Base-by-base conservation (phyloP, 2,888 invertebrate species). In the Diadromus collaris region DNA sequence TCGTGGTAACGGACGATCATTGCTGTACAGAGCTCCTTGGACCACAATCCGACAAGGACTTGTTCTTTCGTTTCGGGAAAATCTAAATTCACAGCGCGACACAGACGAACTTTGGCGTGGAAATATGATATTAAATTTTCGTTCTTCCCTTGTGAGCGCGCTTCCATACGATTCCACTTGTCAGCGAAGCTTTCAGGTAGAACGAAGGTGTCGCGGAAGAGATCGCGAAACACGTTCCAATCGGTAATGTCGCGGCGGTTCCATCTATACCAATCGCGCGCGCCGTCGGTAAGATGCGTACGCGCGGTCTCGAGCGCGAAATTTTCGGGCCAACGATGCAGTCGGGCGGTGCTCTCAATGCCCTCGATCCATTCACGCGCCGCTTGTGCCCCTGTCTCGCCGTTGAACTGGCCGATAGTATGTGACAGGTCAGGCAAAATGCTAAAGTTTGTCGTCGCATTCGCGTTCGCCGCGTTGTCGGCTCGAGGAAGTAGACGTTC, bases 171-270 rank as follows among this genome's bases (percentile, higher is more conserved):
- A 7, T 48, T 48, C 46, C 46, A 48, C 6, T n/a, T n/a, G 1
- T 6, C 19, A 0, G 46, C 6, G 6, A 48, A 48, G 6, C 46
- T 48, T 6, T 48, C 46, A 19, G 19, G 46, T 7, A 48, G 7
- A 3, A 48, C 46, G 19, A 48, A 48, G 1, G 46, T 19, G 7
- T 48, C 46, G 21, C 46, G 46, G 19, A 48, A 48, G 6, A 6
- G n/a, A 10, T 44, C 9, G 6, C 44, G 44, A 44, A 44, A 44
- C 3, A 16, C 3, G 16, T 48, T 19, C 46, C 46, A 48, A 6
- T 48, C 46, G 21, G 19, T 6, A 2, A 67, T 67, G 7, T 67
- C 67, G 13, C 89, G 89, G 5, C 34, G 67, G 16, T 67, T 51
- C 44, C 48, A 46, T 29, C 16, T 48, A 16, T 67, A 67, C 67